Conservation (phyloP, 2,888 invertebrate species). For the Parnassius apollo region DNA sequence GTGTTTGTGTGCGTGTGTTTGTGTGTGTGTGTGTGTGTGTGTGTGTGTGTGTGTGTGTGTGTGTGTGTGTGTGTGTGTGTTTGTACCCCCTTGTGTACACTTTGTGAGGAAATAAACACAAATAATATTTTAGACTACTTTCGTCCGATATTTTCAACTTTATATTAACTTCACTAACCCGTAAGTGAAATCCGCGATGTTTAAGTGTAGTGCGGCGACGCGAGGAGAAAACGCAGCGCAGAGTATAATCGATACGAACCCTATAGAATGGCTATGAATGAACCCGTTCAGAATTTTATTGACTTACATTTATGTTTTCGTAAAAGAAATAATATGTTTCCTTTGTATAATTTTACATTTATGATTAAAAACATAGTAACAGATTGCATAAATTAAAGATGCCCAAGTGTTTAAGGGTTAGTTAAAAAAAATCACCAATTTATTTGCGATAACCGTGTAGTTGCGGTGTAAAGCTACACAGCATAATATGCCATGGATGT, state of each 20-base stretch:
- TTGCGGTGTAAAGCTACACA: neutral
- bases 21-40: too few species aligned
- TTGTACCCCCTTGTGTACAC: too few species aligned
- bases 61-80: too few species aligned
- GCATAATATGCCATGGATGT: neutral
- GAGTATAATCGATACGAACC: constrained; percentile 22
- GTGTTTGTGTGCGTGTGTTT: too few species aligned
- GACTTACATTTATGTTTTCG: neutral
- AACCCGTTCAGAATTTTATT: constrained; percentile 6
- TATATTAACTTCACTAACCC: neutral
- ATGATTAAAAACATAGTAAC: neutral
- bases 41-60: too few species aligned
- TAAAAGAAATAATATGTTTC: neutral
- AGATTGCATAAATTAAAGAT: neutral
- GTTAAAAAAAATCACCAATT: neutral
- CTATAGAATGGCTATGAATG: constrained; percentile 10
- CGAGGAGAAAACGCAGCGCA: constrained; percentile 10
- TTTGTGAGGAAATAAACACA: too few species aligned
- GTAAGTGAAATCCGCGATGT: constrained; percentile 8
- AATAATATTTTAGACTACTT: too few species aligned
- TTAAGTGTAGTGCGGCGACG: constrained; percentile 23
- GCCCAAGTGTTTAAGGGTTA: too few species aligned
- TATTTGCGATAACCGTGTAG: neutral
- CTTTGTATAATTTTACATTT: neutral
- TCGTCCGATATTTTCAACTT: too few species aligned